These are phyloP conservation scores for Dasyprocta punctata DNA, from an alignment of 2,113 vertebrate genomes.

Conservation along the genomic window DNA sequence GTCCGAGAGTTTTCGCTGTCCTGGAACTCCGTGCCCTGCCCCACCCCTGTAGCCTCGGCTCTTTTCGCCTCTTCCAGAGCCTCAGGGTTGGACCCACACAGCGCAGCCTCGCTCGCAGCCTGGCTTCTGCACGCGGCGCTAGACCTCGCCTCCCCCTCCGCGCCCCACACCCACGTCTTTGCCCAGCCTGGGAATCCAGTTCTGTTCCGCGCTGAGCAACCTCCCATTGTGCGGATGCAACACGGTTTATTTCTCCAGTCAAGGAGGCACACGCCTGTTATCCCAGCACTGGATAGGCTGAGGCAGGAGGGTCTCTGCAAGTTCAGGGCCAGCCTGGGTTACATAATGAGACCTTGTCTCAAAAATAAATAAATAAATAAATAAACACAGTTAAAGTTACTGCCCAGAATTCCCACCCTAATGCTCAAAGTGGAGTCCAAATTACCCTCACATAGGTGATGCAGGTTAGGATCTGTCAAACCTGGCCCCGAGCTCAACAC, in stretches of 20 bases:
- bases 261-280: neutral
- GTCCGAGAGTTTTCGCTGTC: neutral
- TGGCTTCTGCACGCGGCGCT: neutral
- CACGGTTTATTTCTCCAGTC: neutral
- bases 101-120: neutral
- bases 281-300: neutral
- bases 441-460: neutral
- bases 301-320: neutral
- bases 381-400: neutral
- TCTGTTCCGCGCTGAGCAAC: neutral
- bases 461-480: neutral
- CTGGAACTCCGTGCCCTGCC: neutral
- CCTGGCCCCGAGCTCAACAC: too few relatives aligned
- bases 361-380: neutral
- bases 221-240: neutral
- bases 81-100: neutral
- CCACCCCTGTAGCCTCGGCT: neutral
- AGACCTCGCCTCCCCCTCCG: neutral
- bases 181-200: neutral
- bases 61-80: neutral
- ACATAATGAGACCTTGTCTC: neutral
- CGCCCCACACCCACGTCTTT: neutral
- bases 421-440: neutral
- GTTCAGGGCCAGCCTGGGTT: neutral
- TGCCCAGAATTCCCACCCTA: slow-evolving; percentile 26